Evolutionary conservation across 2,888 invertebrate genomes (phyloP), one percentile per base, ranked within the genome.

Genomic region (Heliothis peltigera): DNA sequence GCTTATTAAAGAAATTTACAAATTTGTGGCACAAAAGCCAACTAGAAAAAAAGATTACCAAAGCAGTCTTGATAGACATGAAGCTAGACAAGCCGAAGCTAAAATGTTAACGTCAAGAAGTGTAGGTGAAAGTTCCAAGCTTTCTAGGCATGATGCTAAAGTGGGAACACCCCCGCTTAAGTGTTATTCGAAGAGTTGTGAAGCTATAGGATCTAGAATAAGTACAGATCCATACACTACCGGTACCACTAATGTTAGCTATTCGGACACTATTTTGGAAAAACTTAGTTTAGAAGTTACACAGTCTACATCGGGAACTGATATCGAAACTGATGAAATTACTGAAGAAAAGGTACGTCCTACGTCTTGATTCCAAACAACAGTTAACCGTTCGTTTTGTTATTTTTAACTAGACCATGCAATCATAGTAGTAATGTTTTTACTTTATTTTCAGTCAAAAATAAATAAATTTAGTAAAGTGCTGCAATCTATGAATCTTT

Each of bases 1-100:
- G 68, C 80, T 94, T 1, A 91, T 95, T 42, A 93, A 92, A 82
- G 91, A 94, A 82, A 94, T 95, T 63, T 91, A 95, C 69, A 92
- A 93, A 68, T 88, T 86, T 48, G 91, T 94, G 2, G 87, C 90
- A 10, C 89, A 90, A 75, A 88, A 86, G 62, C 85, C 89, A 1
- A 63, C 56, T 35, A 85, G 77, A 58, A 84, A 80, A 59, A 80
- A 81, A 65, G 55, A 46, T 10, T 70, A 63, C n/a, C 73, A 75
- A 32, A 66, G 54, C 32, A 71, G 46, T 21, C 58, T 44, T 66
- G 39, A 59, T 18, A 75, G 68, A 25, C 44, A 72, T 63, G 53
- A 60, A 61, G 19, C 59, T 42, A 59, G 21, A 51, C 57, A 67
- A 43, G 19, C 49, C 19, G 75, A 80, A 25, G 77, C 39, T 10